A percentile compares a stretch with the other conserved stretches of the same genome.
Evolutionary conservation across 2,888 invertebrate species (phyloP).

Genomic region (Nomada ferruginata): DNA sequence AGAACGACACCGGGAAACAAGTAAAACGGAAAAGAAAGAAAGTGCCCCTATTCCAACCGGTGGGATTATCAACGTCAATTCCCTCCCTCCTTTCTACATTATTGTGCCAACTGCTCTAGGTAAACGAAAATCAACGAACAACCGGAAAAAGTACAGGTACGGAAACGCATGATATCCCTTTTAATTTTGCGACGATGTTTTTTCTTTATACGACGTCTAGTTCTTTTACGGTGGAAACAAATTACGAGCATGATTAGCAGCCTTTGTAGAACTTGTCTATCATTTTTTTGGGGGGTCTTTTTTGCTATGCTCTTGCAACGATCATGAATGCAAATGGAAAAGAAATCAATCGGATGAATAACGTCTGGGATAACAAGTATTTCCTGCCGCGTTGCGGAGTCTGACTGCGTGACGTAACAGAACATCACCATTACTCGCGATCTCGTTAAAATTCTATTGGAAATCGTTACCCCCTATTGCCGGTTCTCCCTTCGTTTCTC

Average conservation of each 20-base stretch:
- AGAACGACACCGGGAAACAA: background rate
- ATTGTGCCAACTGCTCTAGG: background rate
- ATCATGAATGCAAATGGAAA: conserved; percentile 37
- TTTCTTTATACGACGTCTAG: conserved; percentile 9
- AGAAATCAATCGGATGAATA: conserved; percentile 19
- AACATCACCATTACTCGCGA: conserved; percentile 31
- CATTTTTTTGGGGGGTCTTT: no score
- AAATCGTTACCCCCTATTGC: conserved; percentile 45
- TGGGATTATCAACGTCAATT: conserved; percentile 42
- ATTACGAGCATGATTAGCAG: conserved; percentile 31
- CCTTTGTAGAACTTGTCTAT: conserved; percentile 22
- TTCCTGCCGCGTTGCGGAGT: conserved; percentile 4
- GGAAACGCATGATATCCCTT: conserved; percentile 10
- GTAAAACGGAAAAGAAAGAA: conserved; percentile 13
- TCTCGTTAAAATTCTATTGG: conserved; percentile 55
- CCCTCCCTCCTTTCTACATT: background rate
- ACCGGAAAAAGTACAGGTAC: conserved; percentile 2
- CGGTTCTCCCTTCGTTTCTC: background rate
- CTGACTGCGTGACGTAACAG: conserved; percentile 15
- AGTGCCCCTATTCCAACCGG: background rate
- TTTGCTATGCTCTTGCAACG: background rate
- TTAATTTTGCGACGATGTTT: conserved; percentile 41
- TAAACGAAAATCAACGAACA: conserved; percentile 19
- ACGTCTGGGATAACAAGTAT: conserved; percentile 35
- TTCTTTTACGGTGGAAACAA: background rate